Evolutionary conservation across 2,113 vertebrate species (phyloP).

Genomic region (Hylia prasina): DNA sequence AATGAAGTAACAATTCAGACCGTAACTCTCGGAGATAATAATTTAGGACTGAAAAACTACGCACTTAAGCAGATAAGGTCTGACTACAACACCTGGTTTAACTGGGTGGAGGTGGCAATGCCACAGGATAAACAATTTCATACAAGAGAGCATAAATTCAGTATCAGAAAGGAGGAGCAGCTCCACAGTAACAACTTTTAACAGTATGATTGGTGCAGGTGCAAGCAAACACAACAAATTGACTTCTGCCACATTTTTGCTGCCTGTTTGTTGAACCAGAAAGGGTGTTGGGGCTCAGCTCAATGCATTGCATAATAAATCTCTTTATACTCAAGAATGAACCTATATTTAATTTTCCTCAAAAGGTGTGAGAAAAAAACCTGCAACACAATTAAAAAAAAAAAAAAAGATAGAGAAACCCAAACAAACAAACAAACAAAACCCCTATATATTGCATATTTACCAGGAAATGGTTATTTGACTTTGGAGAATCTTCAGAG

Average conservation of each 20-base stretch:
- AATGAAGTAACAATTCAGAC: neutral
- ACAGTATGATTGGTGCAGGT: neutral
- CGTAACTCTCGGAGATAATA: neutral
- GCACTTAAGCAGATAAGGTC: neutral
- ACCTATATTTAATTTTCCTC: neutral
- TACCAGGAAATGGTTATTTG: neutral
- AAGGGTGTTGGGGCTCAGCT: neutral
- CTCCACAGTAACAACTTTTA: neutral
- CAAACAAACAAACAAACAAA: neutral
- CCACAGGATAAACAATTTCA: neutral
- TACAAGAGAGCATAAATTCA: neutral
- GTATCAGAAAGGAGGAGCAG: neutral
- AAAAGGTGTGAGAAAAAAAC: neutral
- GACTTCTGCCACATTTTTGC: neutral
- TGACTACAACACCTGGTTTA: neutral
- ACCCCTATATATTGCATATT: neutral
- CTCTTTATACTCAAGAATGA: neutral
- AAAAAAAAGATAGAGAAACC: neutral
- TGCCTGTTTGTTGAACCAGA: accelerated
- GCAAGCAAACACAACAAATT: neutral
- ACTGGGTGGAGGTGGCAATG: neutral
- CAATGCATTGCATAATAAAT: neutral
- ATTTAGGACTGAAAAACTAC: neutral
- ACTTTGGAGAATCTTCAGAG: neutral
- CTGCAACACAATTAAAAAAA: neutral